Percentiles rank a stretch among this genome's conserved stretches.
These are phyloP conservation scores for Fulica atra DNA, from an alignment of 2,113 vertebrate species.

Conservation along the genomic window DNA sequence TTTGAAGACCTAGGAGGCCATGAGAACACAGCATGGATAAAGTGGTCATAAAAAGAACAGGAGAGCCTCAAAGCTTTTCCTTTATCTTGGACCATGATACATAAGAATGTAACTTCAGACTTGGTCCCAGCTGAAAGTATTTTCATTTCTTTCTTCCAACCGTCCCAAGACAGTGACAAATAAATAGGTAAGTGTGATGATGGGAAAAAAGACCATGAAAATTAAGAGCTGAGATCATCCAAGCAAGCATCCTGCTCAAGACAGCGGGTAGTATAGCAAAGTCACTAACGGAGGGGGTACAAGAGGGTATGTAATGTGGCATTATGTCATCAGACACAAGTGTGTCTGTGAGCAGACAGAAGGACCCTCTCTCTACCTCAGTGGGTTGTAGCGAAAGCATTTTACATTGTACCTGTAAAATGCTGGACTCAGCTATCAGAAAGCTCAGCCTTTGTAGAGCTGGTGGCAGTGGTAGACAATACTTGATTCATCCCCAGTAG, in stretches of 20 bases:
- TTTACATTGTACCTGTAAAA: neutral
- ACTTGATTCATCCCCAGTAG: neutral
- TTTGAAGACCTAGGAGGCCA: neutral
- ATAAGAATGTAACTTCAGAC: neutral
- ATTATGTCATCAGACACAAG: neutral
- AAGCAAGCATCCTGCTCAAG: neutral
- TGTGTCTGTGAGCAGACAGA: neutral
- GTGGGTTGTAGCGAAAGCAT: neutral
- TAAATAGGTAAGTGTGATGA: neutral
- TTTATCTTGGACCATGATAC: neutral
- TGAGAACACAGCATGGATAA: neutral
- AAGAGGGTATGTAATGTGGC: neutral
- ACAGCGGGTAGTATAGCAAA: neutral
- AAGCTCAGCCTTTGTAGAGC: neutral
- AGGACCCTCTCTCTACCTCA: neutral
- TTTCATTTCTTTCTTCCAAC: neutral
- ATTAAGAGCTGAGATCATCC: neutral
- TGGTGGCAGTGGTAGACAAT: neutral
- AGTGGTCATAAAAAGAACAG: neutral
- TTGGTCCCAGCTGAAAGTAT: neutral
- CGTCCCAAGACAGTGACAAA: neutral
- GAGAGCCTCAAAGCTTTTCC: neutral
- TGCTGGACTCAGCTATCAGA: neutral
- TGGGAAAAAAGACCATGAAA: neutral
- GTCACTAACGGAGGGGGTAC: neutral